Percentiles rank a stretch among this genome's conserved stretches.
These are phyloP conservation scores for Periophthalmus modestus DNA, from an alignment of 2,113 vertebrate species.

Conservation along the genomic window DNA sequence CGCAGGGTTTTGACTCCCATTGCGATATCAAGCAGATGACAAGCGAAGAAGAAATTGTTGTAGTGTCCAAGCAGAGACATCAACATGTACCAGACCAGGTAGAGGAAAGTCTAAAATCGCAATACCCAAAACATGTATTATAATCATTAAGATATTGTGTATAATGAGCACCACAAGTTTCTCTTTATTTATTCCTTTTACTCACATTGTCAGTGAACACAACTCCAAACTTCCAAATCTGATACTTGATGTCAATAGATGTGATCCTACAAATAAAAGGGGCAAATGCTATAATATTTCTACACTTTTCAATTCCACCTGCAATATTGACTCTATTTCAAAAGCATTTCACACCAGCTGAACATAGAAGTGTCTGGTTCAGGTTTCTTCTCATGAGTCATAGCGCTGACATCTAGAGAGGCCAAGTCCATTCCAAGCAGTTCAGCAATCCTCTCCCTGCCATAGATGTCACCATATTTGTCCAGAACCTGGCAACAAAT, in stretches of 20 bases:
- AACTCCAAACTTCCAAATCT: constrained; percentile 94
- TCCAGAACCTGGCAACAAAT: constrained; percentile 82
- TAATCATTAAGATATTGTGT: not conserved
- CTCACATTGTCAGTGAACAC: constrained; percentile 94
- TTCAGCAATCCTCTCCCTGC: constrained; percentile 89
- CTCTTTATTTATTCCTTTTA: constrained; percentile 6
- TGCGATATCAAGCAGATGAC: constrained; percentile 89
- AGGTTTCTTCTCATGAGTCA: constrained; percentile 82
- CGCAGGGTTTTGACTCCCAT: constrained; percentile 93
- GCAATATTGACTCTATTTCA: not conserved
- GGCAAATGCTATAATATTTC: not conserved
- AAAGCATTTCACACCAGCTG: constrained; percentile 73
- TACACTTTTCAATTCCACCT: not conserved
- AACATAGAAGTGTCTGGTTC: constrained; percentile 83
- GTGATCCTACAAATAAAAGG: constrained; percentile 79
- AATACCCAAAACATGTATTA: not conserved
- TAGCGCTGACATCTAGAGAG: constrained; percentile 86
- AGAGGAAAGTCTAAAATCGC: constrained; percentile 70
- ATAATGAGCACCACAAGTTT: not conserved
- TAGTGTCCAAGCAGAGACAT: constrained; percentile 93
- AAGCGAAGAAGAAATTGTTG: constrained; percentile 94
- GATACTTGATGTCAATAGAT: constrained; percentile 91
- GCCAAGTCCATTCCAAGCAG: constrained; percentile 90
- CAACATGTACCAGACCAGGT: constrained; percentile 89
- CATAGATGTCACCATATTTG: constrained; percentile 93